Percentiles rank a stretch among this genome's conserved stretches.
Evolutionary conservation across 2,888 invertebrate genomes (phyloP).

Genomic region (Melanchra persicariae): DNA sequence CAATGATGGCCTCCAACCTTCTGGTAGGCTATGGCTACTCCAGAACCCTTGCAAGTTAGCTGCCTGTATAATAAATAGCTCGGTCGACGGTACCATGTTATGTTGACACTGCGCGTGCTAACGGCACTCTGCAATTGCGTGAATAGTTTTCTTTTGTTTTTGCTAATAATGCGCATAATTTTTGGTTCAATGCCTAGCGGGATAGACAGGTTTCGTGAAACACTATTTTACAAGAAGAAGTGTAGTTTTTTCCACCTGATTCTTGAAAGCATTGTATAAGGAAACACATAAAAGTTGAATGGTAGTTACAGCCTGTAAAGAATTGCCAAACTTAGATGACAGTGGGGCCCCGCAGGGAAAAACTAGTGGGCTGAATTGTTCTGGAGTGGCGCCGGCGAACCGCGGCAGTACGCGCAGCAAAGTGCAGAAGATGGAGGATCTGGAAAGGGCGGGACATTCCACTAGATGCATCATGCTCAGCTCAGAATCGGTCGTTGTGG

Average conservation of each 20-base stretch:
- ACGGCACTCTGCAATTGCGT: conserved; percentile 51
- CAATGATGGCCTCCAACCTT: too few relatives aligned
- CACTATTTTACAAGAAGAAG: background rate
- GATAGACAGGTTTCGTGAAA: conserved; percentile 28
- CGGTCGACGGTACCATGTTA: conserved; percentile 8
- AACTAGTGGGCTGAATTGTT: background rate
- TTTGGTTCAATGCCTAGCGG: conserved; percentile 47
- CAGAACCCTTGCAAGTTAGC: background rate
- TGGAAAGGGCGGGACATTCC: background rate
- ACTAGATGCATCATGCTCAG: background rate
- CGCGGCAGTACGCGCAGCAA: background rate
- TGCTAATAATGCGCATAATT: conserved; percentile 53
- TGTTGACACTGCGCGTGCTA: conserved; percentile 53
- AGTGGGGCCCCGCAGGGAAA: too few relatives aligned
- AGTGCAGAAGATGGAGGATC: background rate
- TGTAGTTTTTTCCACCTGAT: background rate
- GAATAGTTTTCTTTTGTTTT: conserved; percentile 53
- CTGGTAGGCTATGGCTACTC: background rate
- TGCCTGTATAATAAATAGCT: background rate
- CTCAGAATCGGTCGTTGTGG: too few relatives aligned
- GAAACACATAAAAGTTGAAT: background rate
- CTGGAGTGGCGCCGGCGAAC: background rate
- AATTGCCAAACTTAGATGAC: too few relatives aligned
- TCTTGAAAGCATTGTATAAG: background rate
- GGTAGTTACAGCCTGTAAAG: background rate